These are phyloP conservation scores for Furcula furcula DNA, from an alignment of 2,888 invertebrate genomes.

Conservation along the genomic window DNA sequence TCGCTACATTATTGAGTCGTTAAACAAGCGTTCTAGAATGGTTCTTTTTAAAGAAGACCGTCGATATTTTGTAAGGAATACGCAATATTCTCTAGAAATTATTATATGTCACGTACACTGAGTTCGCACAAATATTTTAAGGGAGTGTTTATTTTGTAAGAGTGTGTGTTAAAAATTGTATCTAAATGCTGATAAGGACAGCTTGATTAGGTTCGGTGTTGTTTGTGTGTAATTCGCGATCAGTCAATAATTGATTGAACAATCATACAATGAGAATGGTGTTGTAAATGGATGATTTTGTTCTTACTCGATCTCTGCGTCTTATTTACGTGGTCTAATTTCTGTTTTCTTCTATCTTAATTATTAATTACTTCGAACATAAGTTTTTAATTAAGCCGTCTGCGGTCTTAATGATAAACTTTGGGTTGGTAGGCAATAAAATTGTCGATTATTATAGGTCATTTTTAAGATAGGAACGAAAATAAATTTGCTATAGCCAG, in stretches of 20 bases:
- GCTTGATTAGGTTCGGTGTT: slow-evolving; percentile 23
- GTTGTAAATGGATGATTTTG: not conserved
- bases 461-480: slow-evolving; percentile 8
- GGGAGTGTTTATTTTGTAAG: too few relatives aligned
- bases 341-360: not conserved
- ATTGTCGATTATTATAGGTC: slow-evolving; percentile 7
- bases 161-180: slow-evolving; percentile 13
- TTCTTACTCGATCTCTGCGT: not conserved
- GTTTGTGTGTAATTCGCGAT: slow-evolving; percentile 17
- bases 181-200: slow-evolving; percentile 21
- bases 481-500: too few relatives aligned
- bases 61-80: too few relatives aligned
- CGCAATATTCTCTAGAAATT: too few relatives aligned
- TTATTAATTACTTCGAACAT: slow-evolving; percentile 5
- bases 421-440: slow-evolving; percentile 1
- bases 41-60: too few relatives aligned
- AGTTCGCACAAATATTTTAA: too few relatives aligned
- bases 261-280: not conserved
- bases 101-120: too few relatives aligned
- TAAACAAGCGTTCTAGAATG: slow-evolving; percentile 3
- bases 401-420: slow-evolving; percentile 13
- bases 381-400: slow-evolving; percentile 9
- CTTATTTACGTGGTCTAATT: not conserved
- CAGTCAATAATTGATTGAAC: slow-evolving; percentile 3
- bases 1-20: slow-evolving; percentile 2